A percentile compares a stretch with the other conserved stretches of the same genome.
phyloP scores from a whole-genome alignment of 2,888 invertebrate genomes.

The Caenorhabditis japonica region DNA sequence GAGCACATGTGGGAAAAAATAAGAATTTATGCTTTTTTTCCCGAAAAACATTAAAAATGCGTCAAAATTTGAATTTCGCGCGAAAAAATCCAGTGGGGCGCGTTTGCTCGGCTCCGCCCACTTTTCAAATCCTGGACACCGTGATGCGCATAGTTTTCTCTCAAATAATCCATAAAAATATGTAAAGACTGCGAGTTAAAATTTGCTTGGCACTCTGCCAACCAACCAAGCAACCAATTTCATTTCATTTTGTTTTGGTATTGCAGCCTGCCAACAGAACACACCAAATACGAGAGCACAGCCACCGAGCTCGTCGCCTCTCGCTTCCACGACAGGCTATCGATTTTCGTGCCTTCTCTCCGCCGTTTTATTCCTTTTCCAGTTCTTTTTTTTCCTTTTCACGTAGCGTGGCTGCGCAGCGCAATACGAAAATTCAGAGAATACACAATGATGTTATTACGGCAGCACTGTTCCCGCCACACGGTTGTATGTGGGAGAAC shows the following conservation, averaged over 20 bases:
- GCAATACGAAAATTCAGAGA: constrained; percentile 19
- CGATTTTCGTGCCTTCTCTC: constrained; percentile 30
- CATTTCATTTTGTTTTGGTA: not conserved
- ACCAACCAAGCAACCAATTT: constrained; percentile 25
- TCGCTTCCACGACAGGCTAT: constrained; percentile 9
- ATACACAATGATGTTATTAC: no score
- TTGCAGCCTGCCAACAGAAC: constrained; percentile 31
- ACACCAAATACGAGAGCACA: constrained; percentile 37
- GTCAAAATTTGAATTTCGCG: no score
- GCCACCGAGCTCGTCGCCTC: constrained; percentile 30
- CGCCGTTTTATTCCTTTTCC: constrained; percentile 19
- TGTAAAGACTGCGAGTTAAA: no score
- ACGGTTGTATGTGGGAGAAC: constrained; percentile 17
- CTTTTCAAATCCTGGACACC: no score
- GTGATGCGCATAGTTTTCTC: no score
- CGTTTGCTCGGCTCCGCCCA: no score
- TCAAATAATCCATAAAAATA: no score
- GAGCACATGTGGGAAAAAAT: no score
- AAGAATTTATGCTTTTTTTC: no score
- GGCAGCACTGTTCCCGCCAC: constrained; percentile 8
- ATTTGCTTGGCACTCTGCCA: no score
- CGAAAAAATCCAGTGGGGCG: no score
- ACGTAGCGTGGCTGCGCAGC: constrained; percentile 9
- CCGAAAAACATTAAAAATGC: no score
- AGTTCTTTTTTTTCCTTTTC: constrained; percentile 37